Percentiles rank a stretch among this genome's conserved stretches.
These are phyloP conservation scores for Capitulum mitella DNA, from an alignment of 2,888 invertebrate species.

Conservation along the genomic window DNA sequence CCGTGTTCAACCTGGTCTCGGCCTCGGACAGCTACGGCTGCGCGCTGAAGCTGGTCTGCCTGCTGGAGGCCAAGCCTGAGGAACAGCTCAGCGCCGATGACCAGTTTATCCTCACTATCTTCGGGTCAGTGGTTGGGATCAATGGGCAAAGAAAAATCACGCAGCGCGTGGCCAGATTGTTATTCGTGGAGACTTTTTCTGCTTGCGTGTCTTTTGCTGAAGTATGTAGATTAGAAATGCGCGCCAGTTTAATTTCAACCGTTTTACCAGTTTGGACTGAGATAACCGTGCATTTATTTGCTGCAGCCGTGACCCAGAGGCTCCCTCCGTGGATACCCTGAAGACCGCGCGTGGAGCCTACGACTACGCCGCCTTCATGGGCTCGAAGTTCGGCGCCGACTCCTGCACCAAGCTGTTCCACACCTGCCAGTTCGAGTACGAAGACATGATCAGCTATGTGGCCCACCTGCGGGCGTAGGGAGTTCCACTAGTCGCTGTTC, in stretches of 20 bases:
- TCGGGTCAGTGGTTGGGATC: conserved; percentile 17
- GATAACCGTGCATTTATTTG: too few relatives aligned
- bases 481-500: background rate
- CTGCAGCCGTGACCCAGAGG: background rate
- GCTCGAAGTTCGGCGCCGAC: conserved; percentile 6
- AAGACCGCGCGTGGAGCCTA: background rate
- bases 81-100: conserved; percentile 4
- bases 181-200: too few relatives aligned
- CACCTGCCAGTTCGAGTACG: conserved; percentile 4
- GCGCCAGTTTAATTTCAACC: too few relatives aligned
- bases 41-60: conserved; percentile 23
- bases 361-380: conserved; percentile 22
- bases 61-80: background rate
- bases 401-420: conserved; percentile 8
- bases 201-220: too few relatives aligned
- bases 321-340: background rate
- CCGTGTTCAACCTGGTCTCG: background rate
- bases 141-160: too few relatives aligned
- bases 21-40: conserved; percentile 20
- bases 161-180: too few relatives aligned
- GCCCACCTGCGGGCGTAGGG: background rate
- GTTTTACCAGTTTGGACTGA: too few relatives aligned
- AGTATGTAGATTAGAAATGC: too few relatives aligned
- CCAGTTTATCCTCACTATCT: conserved; percentile 1
- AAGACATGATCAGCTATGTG: conserved; percentile 9